Evolutionary conservation across 2,888 invertebrate species (phyloP).

Genomic region (Tortrix viridana): DNA sequence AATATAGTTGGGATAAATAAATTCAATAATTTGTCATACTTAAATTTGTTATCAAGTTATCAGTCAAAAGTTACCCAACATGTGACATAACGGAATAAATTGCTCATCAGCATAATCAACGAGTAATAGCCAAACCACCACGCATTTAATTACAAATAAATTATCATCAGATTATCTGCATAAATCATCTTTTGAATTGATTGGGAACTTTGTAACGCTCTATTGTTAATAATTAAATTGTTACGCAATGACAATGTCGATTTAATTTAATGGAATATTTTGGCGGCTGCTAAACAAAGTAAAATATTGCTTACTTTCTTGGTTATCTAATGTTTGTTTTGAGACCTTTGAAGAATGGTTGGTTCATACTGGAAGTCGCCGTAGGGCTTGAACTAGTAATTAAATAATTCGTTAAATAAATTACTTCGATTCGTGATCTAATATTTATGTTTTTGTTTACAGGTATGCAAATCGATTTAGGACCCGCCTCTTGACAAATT

Average conservation of each 20-base stretch:
- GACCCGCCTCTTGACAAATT: background rate
- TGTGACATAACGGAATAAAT: slow-evolving; percentile 31
- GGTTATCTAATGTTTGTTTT: slow-evolving; percentile 12
- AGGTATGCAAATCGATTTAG: slow-evolving; percentile 27
- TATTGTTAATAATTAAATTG: slow-evolving; percentile 2
- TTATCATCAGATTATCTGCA: slow-evolving; percentile 30
- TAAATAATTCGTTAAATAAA: background rate
- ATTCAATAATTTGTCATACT: too few relatives aligned
- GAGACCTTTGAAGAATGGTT: background rate
- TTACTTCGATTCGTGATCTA: background rate
- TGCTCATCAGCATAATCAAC: slow-evolving; percentile 35
- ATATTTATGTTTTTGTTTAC: slow-evolving; percentile 22
- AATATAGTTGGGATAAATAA: too few relatives aligned
- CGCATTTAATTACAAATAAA: slow-evolving; percentile 40
- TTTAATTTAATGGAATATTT: slow-evolving; percentile 3
- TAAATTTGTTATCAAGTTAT: too few relatives aligned
- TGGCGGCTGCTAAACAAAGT: slow-evolving; percentile 6
- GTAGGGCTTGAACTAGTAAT: slow-evolving; percentile 1
- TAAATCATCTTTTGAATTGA: slow-evolving; percentile 32
- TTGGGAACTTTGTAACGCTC: slow-evolving; percentile 23
- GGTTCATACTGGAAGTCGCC: slow-evolving; percentile 1
- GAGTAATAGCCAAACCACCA: slow-evolving; percentile 39
- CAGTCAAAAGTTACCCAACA: slow-evolving; percentile 26
- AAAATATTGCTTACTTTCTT: slow-evolving; percentile 12
- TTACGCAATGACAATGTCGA: slow-evolving; percentile 26